Evolutionary conservation across 2,888 invertebrate genomes (phyloP), one percentile per base, ranked within the genome.

Genomic region (Euplagia quadripunctaria): DNA sequence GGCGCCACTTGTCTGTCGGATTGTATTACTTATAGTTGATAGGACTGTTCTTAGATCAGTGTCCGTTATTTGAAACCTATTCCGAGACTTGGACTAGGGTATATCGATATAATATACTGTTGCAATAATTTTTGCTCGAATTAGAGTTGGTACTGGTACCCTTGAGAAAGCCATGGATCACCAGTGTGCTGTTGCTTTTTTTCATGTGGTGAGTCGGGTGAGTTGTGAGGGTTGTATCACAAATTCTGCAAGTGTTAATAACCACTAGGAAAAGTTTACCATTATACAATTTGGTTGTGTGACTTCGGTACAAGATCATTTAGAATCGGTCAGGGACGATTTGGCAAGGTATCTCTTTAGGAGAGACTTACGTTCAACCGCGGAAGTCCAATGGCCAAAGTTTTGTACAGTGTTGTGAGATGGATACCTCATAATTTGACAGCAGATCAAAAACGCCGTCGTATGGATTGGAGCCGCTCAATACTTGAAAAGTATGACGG

Each of bases 1-100:
- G 72, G 72, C 68, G 68, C 58, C 64, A 69, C 64, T 69, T 55
- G 64, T 46, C 31, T 42, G 46, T 14, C 20, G 31, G 42, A 68
- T 68, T 68, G 11, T 68, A 58, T 71, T 66, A 71, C 71, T 14
- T 17, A 46, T 43, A 71, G 31, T 51, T 41, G 12, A 41, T 8
- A 52, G 17, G 31, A 61, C 61, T 51, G 52, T 52, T 52, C 43
- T 43, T 52, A n/a, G 51, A 64, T 64, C 31, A 63, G 43, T 55
- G 43, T 58, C 46, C 0, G 46, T 66, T 66, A 46, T 55, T 46
- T 52, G 16, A 63, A 17, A 70, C 52, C 31, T 20, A 8, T 41
- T 67, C 52, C n/a, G n/a, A 6, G 31, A 8, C 17, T 43, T 20
- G 49, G 41, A 52, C 3, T 41, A 8, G 8, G 43, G 6, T 68